Percentiles rank a stretch among this genome's conserved stretches.
Evolutionary conservation across 2,888 invertebrate species (phyloP).

Genomic region (Tachina lurida): DNA sequence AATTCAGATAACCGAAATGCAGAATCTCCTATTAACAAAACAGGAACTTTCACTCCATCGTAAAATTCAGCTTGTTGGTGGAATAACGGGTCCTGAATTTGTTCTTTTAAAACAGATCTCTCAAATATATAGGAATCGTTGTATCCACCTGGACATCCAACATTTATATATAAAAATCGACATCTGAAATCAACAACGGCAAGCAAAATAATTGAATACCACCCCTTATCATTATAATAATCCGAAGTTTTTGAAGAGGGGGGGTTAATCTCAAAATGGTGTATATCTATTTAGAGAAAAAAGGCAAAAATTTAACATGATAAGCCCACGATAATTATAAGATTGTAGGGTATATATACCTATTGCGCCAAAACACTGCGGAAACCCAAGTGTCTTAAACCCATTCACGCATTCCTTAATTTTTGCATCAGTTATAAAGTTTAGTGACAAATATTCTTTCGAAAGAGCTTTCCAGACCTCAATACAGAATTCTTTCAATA

Average conservation of each 20-base stretch:
- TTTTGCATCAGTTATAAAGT: slow-evolving; percentile 32
- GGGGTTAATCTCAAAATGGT: slow-evolving; percentile 52
- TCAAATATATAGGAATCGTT: slow-evolving; percentile 1
- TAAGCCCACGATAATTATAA: not conserved
- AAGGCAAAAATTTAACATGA: not conserved
- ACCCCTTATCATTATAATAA: slow-evolving; percentile 49
- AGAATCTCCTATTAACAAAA: slow-evolving; percentile 1
- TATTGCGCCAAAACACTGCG: slow-evolving; percentile 47
- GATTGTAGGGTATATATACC: slow-evolving; percentile 1
- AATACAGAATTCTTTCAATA: slow-evolving; percentile 33
- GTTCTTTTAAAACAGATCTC: not conserved
- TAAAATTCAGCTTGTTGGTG: not conserved
- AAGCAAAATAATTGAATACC: slow-evolving; percentile 6
- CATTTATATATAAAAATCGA: slow-evolving; percentile 31
- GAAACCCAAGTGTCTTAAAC: slow-evolving; percentile 51
- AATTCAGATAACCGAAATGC: not conserved
- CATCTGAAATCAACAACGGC: too few species aligned
- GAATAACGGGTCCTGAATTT: not conserved
- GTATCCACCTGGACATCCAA: slow-evolving; percentile 22
- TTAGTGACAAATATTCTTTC: slow-evolving; percentile 25
- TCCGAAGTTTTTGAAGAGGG: not conserved
- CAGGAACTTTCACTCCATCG: slow-evolving; percentile 6
- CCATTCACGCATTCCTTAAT: slow-evolving; percentile 39
- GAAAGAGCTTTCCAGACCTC: slow-evolving; percentile 23
- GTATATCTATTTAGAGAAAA: slow-evolving; percentile 32